Evolutionary conservation across 2,888 invertebrate genomes (phyloP), one percentile per base, ranked within the genome.

Genomic region (Smittia sp.): DNA sequence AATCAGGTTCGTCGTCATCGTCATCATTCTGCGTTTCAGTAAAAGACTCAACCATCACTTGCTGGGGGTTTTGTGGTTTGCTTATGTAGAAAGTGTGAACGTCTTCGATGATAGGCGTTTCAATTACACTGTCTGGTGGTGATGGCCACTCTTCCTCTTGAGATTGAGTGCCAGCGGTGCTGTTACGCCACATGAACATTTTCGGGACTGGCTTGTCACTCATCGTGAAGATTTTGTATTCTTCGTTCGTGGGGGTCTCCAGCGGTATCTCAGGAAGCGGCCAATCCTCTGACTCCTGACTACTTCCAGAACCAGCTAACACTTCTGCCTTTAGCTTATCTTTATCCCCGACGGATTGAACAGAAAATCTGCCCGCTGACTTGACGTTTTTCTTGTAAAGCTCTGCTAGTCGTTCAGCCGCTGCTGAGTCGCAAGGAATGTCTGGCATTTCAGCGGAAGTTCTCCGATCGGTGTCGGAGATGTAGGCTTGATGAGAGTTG

Each of bases 391-490:
- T 79, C 58, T 85, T 86, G 74, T 87, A 87, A 83, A 85, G 84
- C 80, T 85, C 84, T 65, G 86, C 84, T 65, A 86, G 84, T 75
- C 87, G 87, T 63, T 83, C 83, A 1, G 81, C 81, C 1, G 81
- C 81, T 1, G 86, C 84, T 74, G 89, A 86, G 79, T 92, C 92
- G 76, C 92, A 91, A 0, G 92, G 92, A 77, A 92, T 89, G 77
- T 92, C 92, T 0, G 92, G 92, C 87, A 92, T 89, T 83, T 92
- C 92, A 0, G 92, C 92, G 0, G 92, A 92, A 1, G 92, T 92
- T 77, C 92, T 85, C 75, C 92, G 85, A 81, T 92, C 92, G 0
- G 87, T 85, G 78, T 92, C 92, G 0, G 92, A 92, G 77, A 91
- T 90, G 78, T 90, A 90, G n/a, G 88, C 87, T 52, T 88, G 84